Percentiles rank a stretch among this genome's conserved stretches.
phyloP scores from a whole-genome alignment of 2,113 vertebrate genomes.

The Otus sunia region DNA sequence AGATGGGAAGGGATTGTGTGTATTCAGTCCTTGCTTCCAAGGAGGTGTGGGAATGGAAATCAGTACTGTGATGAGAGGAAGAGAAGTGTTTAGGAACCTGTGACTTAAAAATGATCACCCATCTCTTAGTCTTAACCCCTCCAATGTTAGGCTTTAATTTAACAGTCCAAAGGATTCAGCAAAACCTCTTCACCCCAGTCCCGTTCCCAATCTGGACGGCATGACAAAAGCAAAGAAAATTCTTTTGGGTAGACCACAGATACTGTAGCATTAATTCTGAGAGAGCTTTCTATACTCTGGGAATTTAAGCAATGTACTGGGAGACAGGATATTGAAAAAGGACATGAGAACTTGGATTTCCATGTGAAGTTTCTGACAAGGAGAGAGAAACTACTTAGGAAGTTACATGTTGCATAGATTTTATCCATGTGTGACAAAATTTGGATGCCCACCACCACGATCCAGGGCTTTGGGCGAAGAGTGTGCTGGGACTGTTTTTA shows the following conservation, averaged over 20 bases:
- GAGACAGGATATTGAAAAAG: background rate
- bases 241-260: background rate
- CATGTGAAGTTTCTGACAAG: background rate
- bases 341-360: background rate
- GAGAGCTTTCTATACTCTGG: background rate
- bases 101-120: background rate
- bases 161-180: background rate
- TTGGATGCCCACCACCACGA: background rate
- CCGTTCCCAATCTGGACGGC: background rate
- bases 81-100: background rate
- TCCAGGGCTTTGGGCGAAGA: background rate
- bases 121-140: background rate
- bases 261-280: background rate
- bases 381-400: background rate
- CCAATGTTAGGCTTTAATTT: background rate
- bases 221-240: background rate
- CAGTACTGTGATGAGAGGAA: background rate
- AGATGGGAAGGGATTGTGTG: background rate
- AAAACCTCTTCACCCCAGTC: background rate
- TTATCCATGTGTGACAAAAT: rapidly evolving
- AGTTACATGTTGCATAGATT: background rate
- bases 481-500: background rate
- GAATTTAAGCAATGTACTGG: background rate
- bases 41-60: background rate
- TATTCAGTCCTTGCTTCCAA: background rate